Percentiles rank a stretch among this genome's conserved stretches.
Conservation (phyloP, 2,797 vertebrate species). For the Schizopygopsis malacanthus region DNA sequence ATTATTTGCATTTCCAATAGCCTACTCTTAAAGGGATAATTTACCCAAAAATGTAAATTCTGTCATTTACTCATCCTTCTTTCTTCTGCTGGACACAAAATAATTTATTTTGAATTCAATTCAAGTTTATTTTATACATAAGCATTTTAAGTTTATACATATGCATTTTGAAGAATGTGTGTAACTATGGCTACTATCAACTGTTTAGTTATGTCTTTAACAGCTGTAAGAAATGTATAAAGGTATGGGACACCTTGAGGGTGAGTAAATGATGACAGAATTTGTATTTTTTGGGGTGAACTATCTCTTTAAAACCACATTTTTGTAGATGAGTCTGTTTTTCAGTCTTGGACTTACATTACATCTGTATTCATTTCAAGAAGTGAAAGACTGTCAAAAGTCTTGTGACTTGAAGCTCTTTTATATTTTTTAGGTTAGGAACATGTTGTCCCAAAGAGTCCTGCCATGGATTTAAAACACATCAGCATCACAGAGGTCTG, state of each 20-base stretch:
- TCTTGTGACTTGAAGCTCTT: not conserved
- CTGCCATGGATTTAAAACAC: not conserved
- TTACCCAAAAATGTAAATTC: not conserved
- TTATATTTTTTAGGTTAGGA: not conserved
- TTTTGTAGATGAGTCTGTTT: not conserved
- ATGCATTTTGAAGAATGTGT: too few species aligned
- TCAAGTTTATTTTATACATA: too few species aligned
- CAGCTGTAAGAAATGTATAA: not conserved
- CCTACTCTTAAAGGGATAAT: not conserved
- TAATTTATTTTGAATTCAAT: not conserved
- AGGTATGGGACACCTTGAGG: not conserved
- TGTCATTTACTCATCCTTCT: not conserved
- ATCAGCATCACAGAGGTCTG: slow-evolving; percentile 27
- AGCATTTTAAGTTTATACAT: too few species aligned
- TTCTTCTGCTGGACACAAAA: not conserved
- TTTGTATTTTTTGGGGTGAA: not conserved
- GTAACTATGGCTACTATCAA: too few species aligned
- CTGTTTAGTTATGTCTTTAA: too few species aligned
- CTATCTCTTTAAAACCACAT: not conserved
- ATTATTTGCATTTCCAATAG: not conserved
- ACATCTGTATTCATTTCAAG: not conserved
- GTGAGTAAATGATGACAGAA: not conserved
- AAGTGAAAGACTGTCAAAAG: not conserved
- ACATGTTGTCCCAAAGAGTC: slow-evolving; percentile 8
- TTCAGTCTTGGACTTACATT: not conserved